Percentiles rank a stretch among this genome's conserved stretches.
These are phyloP conservation scores for Mythimna loreyi DNA, from an alignment of 2,888 invertebrate genomes.

Conservation along the genomic window DNA sequence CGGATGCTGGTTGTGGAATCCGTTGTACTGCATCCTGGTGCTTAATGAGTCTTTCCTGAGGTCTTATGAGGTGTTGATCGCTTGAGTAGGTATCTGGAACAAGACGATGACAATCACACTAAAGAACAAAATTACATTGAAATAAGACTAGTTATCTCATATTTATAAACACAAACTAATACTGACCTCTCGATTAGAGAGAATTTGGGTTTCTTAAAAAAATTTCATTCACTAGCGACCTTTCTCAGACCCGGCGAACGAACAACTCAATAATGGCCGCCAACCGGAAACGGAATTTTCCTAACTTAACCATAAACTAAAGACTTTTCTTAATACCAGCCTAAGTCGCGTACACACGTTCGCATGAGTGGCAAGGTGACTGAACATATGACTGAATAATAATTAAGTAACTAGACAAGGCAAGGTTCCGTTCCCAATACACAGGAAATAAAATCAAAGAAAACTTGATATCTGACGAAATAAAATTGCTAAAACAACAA, in stretches of 20 bases:
- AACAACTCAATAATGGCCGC: slow-evolving; percentile 92
- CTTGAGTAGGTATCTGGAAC: slow-evolving; percentile 86
- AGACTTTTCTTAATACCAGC: slow-evolving; percentile 17
- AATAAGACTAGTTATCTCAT: slow-evolving; percentile 20
- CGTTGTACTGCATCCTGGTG: slow-evolving; percentile 89
- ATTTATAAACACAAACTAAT: slow-evolving; percentile 37
- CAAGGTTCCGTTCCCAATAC: too few species aligned
- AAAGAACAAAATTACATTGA: slow-evolving; percentile 14
- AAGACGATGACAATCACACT: slow-evolving; percentile 58
- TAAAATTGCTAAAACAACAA: too few species aligned
- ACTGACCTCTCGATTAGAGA: slow-evolving; percentile 89
- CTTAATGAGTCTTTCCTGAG: slow-evolving; percentile 69
- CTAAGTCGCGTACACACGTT: neutral
- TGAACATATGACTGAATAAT: too few species aligned
- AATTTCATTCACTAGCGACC: slow-evolving; percentile 83
- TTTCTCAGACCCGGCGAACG: slow-evolving; percentile 90
- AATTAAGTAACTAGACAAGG: too few species aligned
- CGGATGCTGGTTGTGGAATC: slow-evolving; percentile 89
- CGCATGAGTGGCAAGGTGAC: too few species aligned
- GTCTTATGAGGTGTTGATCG: slow-evolving; percentile 80
- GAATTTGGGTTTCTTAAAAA: slow-evolving; percentile 81
- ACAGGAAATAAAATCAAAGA: too few species aligned
- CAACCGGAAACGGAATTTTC: slow-evolving; percentile 76
- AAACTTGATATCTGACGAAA: too few species aligned
- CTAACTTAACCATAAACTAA: slow-evolving; percentile 18